These are phyloP conservation scores for Cydia fagiglandana DNA, from an alignment of 1,140 invertebrate genomes.

Conservation along the genomic window DNA sequence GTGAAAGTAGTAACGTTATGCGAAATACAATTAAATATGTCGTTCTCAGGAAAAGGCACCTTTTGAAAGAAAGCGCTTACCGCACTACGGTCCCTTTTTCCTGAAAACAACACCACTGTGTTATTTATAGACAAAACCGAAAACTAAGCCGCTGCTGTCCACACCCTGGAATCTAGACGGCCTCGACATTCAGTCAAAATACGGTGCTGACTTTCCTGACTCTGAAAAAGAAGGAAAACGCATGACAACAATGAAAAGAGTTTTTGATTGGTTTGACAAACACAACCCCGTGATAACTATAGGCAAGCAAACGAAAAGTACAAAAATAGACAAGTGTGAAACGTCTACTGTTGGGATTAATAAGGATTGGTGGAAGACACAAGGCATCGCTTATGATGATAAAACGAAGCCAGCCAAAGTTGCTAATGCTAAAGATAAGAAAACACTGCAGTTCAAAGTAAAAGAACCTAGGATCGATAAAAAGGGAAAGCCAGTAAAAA, in stretches of 20 bases:
- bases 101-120: constrained; percentile 5
- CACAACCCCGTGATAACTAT: background rate
- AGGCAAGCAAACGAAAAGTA: background rate
- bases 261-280: background rate
- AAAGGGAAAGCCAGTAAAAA: background rate
- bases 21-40: background rate
- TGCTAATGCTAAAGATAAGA: background rate
- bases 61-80: background rate
- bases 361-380: background rate
- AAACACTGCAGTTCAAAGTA: too few relatives aligned
- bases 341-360: background rate
- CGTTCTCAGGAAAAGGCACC: constrained; percentile 3
- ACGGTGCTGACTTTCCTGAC: background rate
- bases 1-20: too few relatives aligned
- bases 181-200: background rate
- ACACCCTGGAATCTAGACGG: background rate
- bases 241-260: background rate
- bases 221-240: background rate
- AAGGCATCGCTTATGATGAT: background rate
- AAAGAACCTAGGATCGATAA: too few relatives aligned
- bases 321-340: background rate
- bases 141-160: background rate
- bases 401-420: background rate
- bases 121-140: background rate
- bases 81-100: background rate